Evolutionary conservation across 1,140 invertebrate genomes (phyloP).

Genomic region (Drosophila aff.): DNA sequence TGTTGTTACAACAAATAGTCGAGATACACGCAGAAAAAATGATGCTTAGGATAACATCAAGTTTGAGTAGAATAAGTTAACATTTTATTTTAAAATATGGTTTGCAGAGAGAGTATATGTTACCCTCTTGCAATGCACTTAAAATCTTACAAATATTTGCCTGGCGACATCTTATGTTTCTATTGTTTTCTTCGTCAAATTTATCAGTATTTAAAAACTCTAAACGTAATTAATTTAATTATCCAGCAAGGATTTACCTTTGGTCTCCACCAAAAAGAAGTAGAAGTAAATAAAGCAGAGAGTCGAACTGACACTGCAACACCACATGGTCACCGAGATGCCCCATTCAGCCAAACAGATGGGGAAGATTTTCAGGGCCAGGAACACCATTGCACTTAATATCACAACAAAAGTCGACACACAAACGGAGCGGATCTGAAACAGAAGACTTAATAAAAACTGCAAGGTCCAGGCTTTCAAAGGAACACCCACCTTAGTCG

Average conservation of each 20-base stretch:
- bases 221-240: background rate
- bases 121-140: too few relatives aligned
- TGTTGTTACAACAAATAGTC: background rate
- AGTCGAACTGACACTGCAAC: conserved; percentile 39
- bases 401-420: conserved; percentile 45
- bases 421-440: conserved; percentile 67
- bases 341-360: conserved; percentile 53
- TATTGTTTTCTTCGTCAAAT: background rate
- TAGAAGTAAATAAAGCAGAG: conserved; percentile 43
- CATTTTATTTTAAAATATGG: background rate
- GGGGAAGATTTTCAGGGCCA: conserved; percentile 69
- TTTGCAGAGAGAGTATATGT: too few relatives aligned
- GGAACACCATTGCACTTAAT: conserved; percentile 55
- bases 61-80: background rate
- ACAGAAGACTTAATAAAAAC: background rate
- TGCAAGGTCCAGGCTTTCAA: fast-evolving
- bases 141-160: background rate
- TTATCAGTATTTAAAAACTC: too few relatives aligned
- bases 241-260: conserved; percentile 69
- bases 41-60: background rate
- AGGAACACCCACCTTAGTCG: conserved; percentile 47
- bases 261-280: conserved; percentile 59
- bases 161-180: too few relatives aligned
- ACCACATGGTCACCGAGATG: conserved; percentile 55
- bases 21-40: conserved; percentile 15